Percentiles rank a stretch among this genome's conserved stretches.
phyloP scores from a whole-genome alignment of 2,888 invertebrate genomes.

The Drosophila pseudotakahashii region DNA sequence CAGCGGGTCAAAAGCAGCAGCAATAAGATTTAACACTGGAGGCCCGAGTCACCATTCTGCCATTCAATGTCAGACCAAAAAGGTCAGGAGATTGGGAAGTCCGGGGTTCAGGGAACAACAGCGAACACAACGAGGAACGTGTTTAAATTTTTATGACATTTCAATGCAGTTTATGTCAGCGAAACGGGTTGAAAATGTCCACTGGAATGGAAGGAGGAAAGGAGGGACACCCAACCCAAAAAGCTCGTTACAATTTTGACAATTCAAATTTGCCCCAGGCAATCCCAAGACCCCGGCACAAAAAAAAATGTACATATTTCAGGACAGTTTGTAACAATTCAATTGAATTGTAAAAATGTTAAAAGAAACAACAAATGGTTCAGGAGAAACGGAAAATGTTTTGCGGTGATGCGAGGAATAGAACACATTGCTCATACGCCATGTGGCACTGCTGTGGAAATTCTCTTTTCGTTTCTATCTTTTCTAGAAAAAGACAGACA shows the following conservation, averaged over 20 bases:
- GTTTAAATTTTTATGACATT: conserved; percentile 80
- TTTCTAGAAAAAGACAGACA: conserved; percentile 16
- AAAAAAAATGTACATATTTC: conserved; percentile 43
- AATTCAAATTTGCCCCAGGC: conserved; percentile 68
- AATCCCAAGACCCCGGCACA: conserved; percentile 1
- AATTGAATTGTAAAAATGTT: conserved; percentile 59
- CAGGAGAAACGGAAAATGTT: background rate
- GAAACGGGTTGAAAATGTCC: conserved; percentile 56
- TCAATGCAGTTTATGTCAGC: conserved; percentile 78
- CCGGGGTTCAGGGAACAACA: conserved; percentile 6
- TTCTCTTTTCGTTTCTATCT: conserved; percentile 1
- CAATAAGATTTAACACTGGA: background rate
- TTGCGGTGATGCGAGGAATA: background rate
- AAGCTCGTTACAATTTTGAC: conserved; percentile 69
- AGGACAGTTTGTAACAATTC: conserved; percentile 65
- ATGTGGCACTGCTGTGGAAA: conserved; percentile 24
- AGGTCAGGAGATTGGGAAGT: background rate
- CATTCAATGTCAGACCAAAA: conserved; percentile 47
- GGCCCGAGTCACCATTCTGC: conserved; percentile 23
- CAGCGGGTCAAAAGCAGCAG: conserved; percentile 55
- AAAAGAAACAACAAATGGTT: conserved; percentile 9
- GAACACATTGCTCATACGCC: conserved; percentile 54
- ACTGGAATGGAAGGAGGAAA: conserved; percentile 4
- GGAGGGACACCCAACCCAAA: conserved; percentile 13
- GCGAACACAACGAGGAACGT: conserved; percentile 50